Evolutionary conservation across 1,140 invertebrate genomes (phyloP).

Genomic region (Bombus difficillimus): DNA sequence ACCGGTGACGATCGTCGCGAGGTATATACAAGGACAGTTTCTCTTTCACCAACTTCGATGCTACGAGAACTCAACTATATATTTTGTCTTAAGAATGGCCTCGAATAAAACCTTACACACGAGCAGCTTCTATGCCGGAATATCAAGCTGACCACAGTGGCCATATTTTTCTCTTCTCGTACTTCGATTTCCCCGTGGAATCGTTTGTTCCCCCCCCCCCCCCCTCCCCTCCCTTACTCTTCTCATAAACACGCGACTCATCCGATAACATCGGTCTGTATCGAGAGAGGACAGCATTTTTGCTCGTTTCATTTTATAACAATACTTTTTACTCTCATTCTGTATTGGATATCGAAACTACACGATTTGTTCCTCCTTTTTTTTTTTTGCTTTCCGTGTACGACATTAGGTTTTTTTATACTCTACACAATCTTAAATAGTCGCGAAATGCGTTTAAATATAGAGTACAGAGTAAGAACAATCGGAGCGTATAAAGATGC

Average conservation of each 20-base stretch:
- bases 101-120: background rate
- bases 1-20: constrained; percentile 29
- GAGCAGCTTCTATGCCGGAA: background rate
- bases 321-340: background rate
- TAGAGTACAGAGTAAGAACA: constrained; percentile 49
- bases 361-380: background rate
- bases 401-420: constrained; percentile 8
- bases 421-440: constrained; percentile 50
- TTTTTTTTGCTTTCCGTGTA: background rate
- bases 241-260: background rate
- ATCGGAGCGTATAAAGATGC: constrained; percentile 43
- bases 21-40: constrained; percentile 44
- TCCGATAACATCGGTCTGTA: background rate
- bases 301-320: background rate
- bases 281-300: background rate
- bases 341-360: background rate
- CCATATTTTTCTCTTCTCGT: background rate
- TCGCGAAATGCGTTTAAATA: constrained; percentile 44
- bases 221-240: background rate
- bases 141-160: too few species aligned
- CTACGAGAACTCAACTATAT: background rate
- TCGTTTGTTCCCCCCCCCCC: background rate
- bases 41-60: background rate
- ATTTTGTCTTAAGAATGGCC: background rate
- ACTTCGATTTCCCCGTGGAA: background rate